Evolutionary conservation across 2,113 vertebrate species (phyloP).

Genomic region (Bucco capensis): DNA sequence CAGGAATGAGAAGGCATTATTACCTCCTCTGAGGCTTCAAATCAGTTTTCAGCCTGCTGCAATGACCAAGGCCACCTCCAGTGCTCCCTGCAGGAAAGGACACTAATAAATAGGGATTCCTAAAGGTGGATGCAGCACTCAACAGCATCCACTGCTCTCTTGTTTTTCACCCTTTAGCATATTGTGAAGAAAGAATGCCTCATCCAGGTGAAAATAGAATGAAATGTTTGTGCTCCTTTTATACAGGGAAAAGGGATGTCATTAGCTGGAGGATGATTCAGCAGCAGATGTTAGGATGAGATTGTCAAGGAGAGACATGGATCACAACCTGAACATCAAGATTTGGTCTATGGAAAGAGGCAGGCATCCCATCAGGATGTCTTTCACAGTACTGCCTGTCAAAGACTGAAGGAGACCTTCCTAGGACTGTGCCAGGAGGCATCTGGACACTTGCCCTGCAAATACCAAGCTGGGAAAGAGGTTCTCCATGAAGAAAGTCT

Average conservation of each 20-base stretch:
- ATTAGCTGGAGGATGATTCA: not conserved
- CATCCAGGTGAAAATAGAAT: slow-evolving; percentile 55
- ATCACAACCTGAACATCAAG: not conserved
- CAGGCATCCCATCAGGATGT: not conserved
- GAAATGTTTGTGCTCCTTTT: slow-evolving; percentile 31
- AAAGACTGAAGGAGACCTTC: not conserved
- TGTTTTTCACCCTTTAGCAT: not conserved
- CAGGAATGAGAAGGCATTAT: slow-evolving; percentile 22
- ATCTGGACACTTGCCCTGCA: not conserved
- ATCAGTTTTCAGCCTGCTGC: slow-evolving; percentile 34
- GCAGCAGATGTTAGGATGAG: not conserved
- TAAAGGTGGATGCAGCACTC: slow-evolving; percentile 18
- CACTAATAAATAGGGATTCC: slow-evolving; percentile 13
- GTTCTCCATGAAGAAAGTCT: not conserved
- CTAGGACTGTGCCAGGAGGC: not conserved
- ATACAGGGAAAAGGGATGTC: slow-evolving; percentile 5
- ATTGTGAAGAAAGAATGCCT: slow-evolving; percentile 24
- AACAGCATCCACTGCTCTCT: not conserved
- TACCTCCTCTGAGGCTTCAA: slow-evolving; percentile 46
- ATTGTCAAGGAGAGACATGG: not conserved
- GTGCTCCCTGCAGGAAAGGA: slow-evolving; percentile 17
- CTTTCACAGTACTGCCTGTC: not conserved
- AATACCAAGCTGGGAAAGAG: not conserved
- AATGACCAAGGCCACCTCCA: slow-evolving; percentile 25
- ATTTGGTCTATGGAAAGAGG: not conserved